Conservation (phyloP, 2,888 invertebrate species). For the Gibbula magus region DNA sequence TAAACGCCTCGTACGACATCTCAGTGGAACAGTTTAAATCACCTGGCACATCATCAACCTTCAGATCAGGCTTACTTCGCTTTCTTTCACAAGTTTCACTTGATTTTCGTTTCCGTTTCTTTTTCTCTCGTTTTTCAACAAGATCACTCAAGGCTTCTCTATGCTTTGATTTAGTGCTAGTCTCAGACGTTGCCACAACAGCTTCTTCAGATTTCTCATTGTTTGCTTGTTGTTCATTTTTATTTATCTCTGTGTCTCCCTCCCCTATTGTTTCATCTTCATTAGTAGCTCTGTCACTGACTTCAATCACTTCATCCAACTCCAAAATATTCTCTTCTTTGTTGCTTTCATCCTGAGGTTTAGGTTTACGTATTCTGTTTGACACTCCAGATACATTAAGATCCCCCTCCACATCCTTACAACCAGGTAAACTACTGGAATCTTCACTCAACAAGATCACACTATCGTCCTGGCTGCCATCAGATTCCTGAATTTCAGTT, state of each 20-base stretch:
- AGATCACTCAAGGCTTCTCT: background rate
- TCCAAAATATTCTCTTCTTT: background rate
- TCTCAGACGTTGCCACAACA: background rate
- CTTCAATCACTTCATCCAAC: background rate
- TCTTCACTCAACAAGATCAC: constrained; percentile 6
- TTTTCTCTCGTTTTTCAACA: constrained; percentile 27
- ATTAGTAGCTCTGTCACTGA: background rate
- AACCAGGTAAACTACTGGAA: background rate
- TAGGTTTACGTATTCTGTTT: background rate
- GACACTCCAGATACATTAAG: background rate
- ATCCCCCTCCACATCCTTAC: background rate
- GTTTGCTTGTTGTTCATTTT: constrained; percentile 27
- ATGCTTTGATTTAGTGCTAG: background rate
- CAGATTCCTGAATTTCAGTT: no score
- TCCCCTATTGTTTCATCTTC: background rate
- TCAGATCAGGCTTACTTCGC: constrained; percentile 9
- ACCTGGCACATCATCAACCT: background rate
- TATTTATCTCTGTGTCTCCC: background rate
- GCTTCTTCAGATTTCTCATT: background rate
- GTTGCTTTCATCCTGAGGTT: background rate
- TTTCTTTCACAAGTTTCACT: constrained; percentile 42
- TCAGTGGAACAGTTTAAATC: background rate
- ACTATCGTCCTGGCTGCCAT: background rate
- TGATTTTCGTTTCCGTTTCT: constrained; percentile 40
- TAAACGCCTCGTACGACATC: constrained; percentile 3